A percentile compares a stretch with the other conserved stretches of the same genome.
These are phyloP conservation scores for Apostichopus leukothele DNA, from an alignment of 53 echinoderm and acorn worm species.

Conservation along the genomic window DNA sequence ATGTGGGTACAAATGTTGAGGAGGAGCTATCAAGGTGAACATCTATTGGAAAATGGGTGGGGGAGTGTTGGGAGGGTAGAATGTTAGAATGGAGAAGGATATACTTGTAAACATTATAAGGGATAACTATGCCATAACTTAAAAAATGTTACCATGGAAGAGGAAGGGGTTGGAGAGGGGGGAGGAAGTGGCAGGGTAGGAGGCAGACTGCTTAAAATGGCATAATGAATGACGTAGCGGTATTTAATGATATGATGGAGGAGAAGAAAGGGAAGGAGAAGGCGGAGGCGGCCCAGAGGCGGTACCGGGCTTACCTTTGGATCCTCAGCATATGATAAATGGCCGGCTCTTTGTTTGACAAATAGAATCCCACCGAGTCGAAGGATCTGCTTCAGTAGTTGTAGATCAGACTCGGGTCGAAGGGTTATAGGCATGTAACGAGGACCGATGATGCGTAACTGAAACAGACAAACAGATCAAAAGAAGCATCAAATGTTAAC, in stretches of 20 bases:
- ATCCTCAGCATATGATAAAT: constrained; percentile 93
- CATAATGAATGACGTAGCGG: too few relatives aligned
- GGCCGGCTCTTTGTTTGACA: constrained; percentile 95
- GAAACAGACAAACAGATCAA: not conserved
- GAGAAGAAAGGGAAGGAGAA: not conserved
- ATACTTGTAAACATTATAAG: too few relatives aligned
- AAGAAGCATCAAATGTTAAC: too few relatives aligned
- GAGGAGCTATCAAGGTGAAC: too few relatives aligned
- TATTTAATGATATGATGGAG: not conserved
- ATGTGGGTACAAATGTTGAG: too few relatives aligned
- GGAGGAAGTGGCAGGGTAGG: not conserved
- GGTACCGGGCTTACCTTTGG: constrained; percentile 65
- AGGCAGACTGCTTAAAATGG: too few relatives aligned
- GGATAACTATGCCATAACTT: too few relatives aligned
- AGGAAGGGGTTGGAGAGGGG: not conserved
- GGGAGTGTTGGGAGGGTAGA: too few relatives aligned
- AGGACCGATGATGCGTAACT: constrained; percentile 88
- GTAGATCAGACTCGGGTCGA: constrained; percentile 55
- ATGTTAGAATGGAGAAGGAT: too few relatives aligned
- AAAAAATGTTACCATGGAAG: not conserved
- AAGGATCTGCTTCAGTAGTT: constrained; percentile 61
- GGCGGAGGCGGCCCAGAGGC: not conserved
- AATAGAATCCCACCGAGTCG: constrained; percentile 72
- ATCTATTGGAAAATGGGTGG: too few relatives aligned
- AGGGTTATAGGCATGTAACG: constrained; percentile 83